Conservation (phyloP, 1,140 invertebrate species). For the Zelostemma sp. region DNA sequence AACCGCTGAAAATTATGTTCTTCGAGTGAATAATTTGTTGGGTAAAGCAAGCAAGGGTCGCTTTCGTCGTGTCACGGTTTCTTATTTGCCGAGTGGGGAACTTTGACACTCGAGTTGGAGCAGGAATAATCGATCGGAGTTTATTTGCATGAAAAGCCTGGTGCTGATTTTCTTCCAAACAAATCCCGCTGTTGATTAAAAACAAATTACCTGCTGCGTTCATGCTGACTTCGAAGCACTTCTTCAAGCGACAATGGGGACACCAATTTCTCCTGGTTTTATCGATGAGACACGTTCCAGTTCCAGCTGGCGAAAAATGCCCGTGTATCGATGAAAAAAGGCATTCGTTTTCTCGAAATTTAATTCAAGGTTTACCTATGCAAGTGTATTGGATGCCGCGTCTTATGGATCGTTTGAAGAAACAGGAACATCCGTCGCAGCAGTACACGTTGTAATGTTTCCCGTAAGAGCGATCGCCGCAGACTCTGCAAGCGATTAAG, state of each 20-base stretch:
- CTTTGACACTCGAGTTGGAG: no score
- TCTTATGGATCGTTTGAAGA: conserved; percentile 86
- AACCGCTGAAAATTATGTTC: conserved; percentile 73
- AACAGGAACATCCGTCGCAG: conserved; percentile 91
- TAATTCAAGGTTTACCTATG: conserved; percentile 73
- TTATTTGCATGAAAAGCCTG: no score
- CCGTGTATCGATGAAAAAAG: no score
- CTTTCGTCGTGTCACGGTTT: no score
- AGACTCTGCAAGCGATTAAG: conserved; percentile 81
- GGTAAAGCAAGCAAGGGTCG: no score
- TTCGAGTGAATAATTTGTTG: no score
- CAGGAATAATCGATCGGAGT: no score
- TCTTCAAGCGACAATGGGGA: conserved; percentile 84
- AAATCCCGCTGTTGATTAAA: neutral
- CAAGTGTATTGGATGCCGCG: conserved; percentile 80
- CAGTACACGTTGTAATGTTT: conserved; percentile 90
- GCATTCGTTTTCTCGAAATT: no score
- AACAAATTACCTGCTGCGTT: conserved; percentile 77
- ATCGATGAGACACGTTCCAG: conserved; percentile 83
- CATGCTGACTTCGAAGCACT: conserved; percentile 85
- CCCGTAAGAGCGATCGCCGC: conserved; percentile 88
- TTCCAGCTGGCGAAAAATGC: conserved; percentile 72
- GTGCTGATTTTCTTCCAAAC: conserved; percentile 1
- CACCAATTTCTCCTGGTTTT: conserved; percentile 90
- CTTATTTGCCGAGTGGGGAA: no score